Evolutionary conservation across 2,797 vertebrate genomes (phyloP), one percentile per base, ranked within the genome.

Genomic region (Cheirogaleus major): DNA sequence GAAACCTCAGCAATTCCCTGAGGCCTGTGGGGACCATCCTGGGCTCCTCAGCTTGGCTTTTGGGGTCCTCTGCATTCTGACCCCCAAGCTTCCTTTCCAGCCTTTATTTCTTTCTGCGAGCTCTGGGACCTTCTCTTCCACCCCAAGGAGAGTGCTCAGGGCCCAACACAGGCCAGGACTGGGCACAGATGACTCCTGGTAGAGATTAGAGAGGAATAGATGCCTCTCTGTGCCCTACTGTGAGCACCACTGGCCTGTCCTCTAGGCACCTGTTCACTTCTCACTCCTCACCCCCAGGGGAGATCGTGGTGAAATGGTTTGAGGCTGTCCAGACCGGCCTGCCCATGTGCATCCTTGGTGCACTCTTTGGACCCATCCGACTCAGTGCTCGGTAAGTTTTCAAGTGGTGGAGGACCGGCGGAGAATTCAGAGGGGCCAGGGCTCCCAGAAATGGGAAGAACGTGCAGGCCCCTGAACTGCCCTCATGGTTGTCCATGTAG

Each of bases 261-360:
- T 10, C 55, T 5, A 3, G 59, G 38, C 30, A 80, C 15, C 18
- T 2, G 0, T 88, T 98, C 76, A 98, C 0, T 50, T 1, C 9
- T 32, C 25, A 59, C 48, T 32, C 23, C 75, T 95, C 0, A 14
- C 87, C 63, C 78, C 4, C 97, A 99, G 99, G 99, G 1, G 99
- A 99, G 97, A 99, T 99, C 1, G 99, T 99, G 48, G 99, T 99
- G 75, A 99, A 99, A 82, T 99, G 99, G 99, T 99, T 99, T 0
- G 99, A 99, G 96, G 99, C 99, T 0, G 95, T 99, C 75, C 99
- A 99, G 98, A 99, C 99, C 0, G 99, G 99, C 55, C 98, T 99
- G 91, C 99, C 99, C 96, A 99, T 99, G 99, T 99, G 99, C 90
- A 94, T 99, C 86, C 98, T 99, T 90, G 99, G 99, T 98, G 99